A percentile compares a stretch with the other conserved stretches of the same genome.
phyloP scores from a whole-genome alignment of 2,113 vertebrate genomes.

The Sitta europaea region DNA sequence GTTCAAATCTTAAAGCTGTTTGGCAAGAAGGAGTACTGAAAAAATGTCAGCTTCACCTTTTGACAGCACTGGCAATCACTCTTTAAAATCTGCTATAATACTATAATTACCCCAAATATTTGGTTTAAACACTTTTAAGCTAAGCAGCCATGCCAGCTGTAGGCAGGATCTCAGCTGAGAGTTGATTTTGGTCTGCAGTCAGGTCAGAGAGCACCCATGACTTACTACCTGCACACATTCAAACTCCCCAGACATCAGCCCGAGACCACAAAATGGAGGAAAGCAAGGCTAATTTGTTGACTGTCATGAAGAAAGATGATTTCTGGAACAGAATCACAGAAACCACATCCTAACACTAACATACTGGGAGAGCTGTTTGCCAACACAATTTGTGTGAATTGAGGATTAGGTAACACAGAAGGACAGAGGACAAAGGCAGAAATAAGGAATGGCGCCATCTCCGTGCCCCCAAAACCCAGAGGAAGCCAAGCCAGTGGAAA shows the following conservation, averaged over 20 bases:
- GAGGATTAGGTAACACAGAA: conserved; percentile 31
- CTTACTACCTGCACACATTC: conserved; percentile 13
- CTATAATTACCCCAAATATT: conserved; percentile 34
- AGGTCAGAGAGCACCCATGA: conserved; percentile 21
- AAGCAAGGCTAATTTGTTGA: conserved; percentile 39
- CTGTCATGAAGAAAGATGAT: conserved; percentile 50
- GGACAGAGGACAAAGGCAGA: conserved; percentile 26
- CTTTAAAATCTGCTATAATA: conserved; percentile 33
- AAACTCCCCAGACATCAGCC: not conserved
- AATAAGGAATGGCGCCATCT: conserved; percentile 15
- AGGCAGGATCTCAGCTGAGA: not conserved
- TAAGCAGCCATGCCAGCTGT: not conserved
- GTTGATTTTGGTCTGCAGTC: conserved; percentile 18
- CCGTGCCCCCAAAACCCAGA: not conserved
- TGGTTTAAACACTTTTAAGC: conserved; percentile 17
- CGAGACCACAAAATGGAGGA: conserved; percentile 44
- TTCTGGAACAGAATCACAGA: conserved; percentile 29
- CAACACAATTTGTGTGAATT: conserved; percentile 13
- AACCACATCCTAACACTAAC: conserved; percentile 45
- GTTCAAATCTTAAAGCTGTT: conserved; percentile 15
- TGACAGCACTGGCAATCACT: conserved; percentile 38
- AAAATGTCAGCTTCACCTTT: conserved; percentile 24
- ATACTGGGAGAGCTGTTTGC: not conserved
- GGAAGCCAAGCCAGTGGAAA: conserved; percentile 25
- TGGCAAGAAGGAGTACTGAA: conserved; percentile 1